phyloP scores from a whole-genome alignment of 2,113 vertebrate species.

The Neoarius graeffei region DNA sequence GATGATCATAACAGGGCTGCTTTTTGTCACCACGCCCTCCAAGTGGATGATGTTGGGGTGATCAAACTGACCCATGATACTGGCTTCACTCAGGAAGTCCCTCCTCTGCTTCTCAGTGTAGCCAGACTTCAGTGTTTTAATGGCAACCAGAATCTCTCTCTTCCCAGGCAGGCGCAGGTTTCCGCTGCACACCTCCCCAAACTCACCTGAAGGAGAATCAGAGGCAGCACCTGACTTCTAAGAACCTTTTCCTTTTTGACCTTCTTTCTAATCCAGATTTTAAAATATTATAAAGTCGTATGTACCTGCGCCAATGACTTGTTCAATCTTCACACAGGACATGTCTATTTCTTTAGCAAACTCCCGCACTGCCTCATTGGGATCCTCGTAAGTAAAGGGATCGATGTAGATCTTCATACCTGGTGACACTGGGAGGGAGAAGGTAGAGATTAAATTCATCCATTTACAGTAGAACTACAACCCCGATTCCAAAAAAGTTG shows the following conservation, averaged over 20 bases:
- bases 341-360: conserved; percentile 97
- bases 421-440: conserved; percentile 81
- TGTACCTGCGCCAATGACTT: conserved; percentile 95
- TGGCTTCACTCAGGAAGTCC: conserved; percentile 87
- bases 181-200: conserved; percentile 96
- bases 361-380: conserved; percentile 92
- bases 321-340: conserved; percentile 95
- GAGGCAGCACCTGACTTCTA: background rate
- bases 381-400: conserved; percentile 90
- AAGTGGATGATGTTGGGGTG: conserved; percentile 93
- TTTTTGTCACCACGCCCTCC: conserved; percentile 95
- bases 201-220: conserved; percentile 79
- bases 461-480: background rate
- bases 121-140: conserved; percentile 86
- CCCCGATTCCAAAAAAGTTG: too few relatives aligned
- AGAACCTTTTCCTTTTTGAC: background rate
- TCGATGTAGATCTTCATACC: conserved; percentile 99
- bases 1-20: conserved; percentile 92
- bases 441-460: conserved; percentile 28
- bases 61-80: conserved; percentile 94
- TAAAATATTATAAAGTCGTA: background rate
- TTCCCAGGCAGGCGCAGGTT: conserved; percentile 92
- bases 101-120: conserved; percentile 88
- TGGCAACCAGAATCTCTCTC: conserved; percentile 88
- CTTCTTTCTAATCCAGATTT: background rate